Evolutionary conservation across 2,113 vertebrate genomes (phyloP), one percentile per base, ranked within the genome.

Genomic region (Megalops atlanticus): DNA sequence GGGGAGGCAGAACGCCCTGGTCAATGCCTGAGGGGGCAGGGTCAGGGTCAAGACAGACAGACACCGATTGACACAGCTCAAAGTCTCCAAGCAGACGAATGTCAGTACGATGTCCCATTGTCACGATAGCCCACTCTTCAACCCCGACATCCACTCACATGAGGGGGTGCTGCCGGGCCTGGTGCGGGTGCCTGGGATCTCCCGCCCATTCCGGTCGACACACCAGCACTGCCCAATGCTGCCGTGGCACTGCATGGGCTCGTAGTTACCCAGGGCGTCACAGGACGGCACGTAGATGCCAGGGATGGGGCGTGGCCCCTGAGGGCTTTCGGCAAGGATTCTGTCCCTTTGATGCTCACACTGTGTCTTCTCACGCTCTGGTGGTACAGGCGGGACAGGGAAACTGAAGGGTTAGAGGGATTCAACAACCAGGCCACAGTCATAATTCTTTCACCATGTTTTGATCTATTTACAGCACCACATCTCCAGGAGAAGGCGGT

Each of bases 141-240:
- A 36, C 33, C 40, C 27, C n/a, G n/a, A n/a, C n/a, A n/a, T n/a
- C n/a, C n/a, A 95, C 97, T 98, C 92, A 99, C 97, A 99, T 1
- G 93, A 92, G 1, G 97, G 96, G 82, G 39, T 90, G 85, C 91
- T 90, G 76, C 94, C 95, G 0, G 93, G 91, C 0, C 89, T 86
- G 0, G 94, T 92, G 77, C 94, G 93, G 64, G 95, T 96, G 69
- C 95, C 98, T 1, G 92, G 89, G 71, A 99, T 91, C 88, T 99
- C 96, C 1, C 93, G 94, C 40, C 98, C 98, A 0, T 93, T 89
- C 0, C 88, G 87, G 80, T 97, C 94, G 87, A 98, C 97, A 0
- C 98, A 99, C 98, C 98, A 99, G 80, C 98, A 99, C 76, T 96
- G 92, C 0, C 95, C 96, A 0, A 84, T 91, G 91, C 92, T 89